Conservation (phyloP, 1,140 invertebrate genomes). For the Drosophila repleta region DNA sequence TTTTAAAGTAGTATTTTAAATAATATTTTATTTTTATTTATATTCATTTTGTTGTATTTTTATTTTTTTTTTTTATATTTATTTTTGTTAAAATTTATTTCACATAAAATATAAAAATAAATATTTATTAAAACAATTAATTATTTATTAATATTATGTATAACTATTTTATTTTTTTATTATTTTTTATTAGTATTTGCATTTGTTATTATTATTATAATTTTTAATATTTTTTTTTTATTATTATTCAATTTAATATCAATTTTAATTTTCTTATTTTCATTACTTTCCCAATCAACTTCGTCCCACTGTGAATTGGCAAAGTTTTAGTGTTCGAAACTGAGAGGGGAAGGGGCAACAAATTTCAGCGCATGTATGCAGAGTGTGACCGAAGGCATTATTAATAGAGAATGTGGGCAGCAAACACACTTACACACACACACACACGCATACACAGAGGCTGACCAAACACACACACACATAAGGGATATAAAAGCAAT, state of each 20-base stretch:
- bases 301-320: conserved; percentile 40
- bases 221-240: neutral
- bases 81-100: no score
- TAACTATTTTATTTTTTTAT: neutral
- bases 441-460: conserved; percentile 32
- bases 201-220: neutral
- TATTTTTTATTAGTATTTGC: no score
- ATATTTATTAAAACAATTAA: neutral
- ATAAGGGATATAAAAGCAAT: conserved; percentile 76
- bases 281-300: neutral
- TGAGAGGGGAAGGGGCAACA: conserved; percentile 56
- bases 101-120: neutral
- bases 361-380: conserved; percentile 76
- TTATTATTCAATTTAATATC: neutral
- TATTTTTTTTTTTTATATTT: no score
- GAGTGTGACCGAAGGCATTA: conserved; percentile 81
- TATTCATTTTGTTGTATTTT: no score
- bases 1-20: no score
- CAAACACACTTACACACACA: conserved; percentile 22
- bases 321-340: conserved; percentile 46
- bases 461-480: conserved; percentile 10
- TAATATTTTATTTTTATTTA: no score
- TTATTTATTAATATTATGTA: neutral
- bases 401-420: conserved; percentile 78
- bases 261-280: neutral